phyloP scores from a whole-genome alignment of 2,888 invertebrate species.

The Macrophya annulata region DNA sequence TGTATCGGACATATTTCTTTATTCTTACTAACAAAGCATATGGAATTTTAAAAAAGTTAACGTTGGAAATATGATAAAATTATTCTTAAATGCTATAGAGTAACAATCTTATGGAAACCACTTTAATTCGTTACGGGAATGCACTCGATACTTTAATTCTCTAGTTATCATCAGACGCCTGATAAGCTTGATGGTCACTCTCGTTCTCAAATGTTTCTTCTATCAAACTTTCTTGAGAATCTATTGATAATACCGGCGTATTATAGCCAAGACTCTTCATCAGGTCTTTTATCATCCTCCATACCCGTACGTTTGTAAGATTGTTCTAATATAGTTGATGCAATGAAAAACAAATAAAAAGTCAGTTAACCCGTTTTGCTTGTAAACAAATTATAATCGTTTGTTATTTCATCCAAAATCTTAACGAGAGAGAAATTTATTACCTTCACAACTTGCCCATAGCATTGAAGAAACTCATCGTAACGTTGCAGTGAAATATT shows the following conservation, averaged over 20 bases:
- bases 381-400: slow-evolving; percentile 42
- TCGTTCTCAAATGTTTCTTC: slow-evolving; percentile 53
- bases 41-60: not conserved
- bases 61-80: slow-evolving; percentile 20
- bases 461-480: slow-evolving; percentile 72
- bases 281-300: slow-evolving; percentile 68
- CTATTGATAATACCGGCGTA: slow-evolving; percentile 62
- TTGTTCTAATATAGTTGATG: slow-evolving; percentile 68
- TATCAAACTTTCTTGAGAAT: slow-evolving; percentile 58
- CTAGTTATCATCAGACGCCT: not conserved
- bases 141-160: slow-evolving; percentile 28
- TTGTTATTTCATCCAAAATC: slow-evolving; percentile 26
- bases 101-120: slow-evolving; percentile 11
- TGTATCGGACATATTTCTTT: too few species aligned
- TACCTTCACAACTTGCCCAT: slow-evolving; percentile 68
- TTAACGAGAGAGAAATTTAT: not conserved
- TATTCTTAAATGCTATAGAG: slow-evolving; percentile 14
- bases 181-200: not conserved
- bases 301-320: slow-evolving; percentile 71
- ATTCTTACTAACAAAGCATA: not conserved
- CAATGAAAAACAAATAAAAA: slow-evolving; percentile 60
- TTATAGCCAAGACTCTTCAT: slow-evolving; percentile 68
- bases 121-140: not conserved
- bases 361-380: slow-evolving; percentile 65
- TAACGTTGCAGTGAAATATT: slow-evolving; percentile 68